phyloP scores from a whole-genome alignment of 2,113 vertebrate species.

The Syngnathus typhle region DNA sequence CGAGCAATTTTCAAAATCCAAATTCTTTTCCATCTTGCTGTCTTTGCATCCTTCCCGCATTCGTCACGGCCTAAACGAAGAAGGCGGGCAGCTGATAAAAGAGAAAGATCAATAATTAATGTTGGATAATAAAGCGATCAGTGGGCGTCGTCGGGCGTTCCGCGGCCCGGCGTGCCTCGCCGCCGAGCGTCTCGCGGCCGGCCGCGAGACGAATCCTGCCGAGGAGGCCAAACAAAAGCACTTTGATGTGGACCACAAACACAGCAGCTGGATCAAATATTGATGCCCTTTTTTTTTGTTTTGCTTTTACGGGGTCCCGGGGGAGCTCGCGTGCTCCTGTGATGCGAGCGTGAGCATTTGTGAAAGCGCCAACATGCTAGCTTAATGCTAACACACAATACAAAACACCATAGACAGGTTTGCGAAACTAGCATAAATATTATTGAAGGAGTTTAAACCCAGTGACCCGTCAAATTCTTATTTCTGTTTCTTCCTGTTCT shows the following conservation, averaged over 20 bases:
- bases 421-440: background rate
- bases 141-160: background rate
- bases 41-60: background rate
- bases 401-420: background rate
- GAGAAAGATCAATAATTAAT: background rate
- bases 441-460: background rate
- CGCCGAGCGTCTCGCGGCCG: background rate
- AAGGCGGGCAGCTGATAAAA: background rate
- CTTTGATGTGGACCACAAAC: constrained; percentile 73
- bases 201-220: constrained; percentile 21
- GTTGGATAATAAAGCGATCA: background rate
- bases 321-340: constrained; percentile 63
- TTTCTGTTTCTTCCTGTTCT: too few relatives aligned
- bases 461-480: too few relatives aligned
- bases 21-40: too few relatives aligned
- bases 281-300: constrained; percentile 61
- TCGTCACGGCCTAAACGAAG: background rate
- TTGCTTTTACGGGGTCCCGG: constrained; percentile 60
- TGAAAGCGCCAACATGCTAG: background rate
- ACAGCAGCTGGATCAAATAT: constrained; percentile 75
- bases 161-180: background rate
- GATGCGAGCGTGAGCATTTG: constrained; percentile 44
- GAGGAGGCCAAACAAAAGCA: constrained; percentile 67
- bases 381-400: background rate
- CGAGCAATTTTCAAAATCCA: too few relatives aligned